Conservation (phyloP, 1,140 invertebrate species). For the Stegodyphus mimosarum region DNA sequence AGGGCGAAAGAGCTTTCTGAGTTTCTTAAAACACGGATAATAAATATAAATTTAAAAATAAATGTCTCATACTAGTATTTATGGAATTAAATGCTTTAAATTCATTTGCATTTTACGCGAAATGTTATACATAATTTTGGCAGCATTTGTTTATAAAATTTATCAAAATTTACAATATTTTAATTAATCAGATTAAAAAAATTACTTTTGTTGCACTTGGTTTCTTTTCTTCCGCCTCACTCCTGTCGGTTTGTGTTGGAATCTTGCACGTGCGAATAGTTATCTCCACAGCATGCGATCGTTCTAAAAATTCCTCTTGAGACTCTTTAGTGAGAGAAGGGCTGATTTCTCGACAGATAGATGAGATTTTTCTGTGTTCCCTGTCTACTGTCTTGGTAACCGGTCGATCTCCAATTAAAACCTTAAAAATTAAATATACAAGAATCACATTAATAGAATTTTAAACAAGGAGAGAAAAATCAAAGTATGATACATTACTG, state of each 20-base stretch:
- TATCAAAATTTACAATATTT: slow-evolving; percentile 3
- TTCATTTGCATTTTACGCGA: too few relatives aligned
- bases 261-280: slow-evolving; percentile 30
- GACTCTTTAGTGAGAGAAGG: slow-evolving; percentile 9
- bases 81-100: too few relatives aligned
- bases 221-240: slow-evolving; percentile 5
- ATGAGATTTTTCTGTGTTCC: slow-evolving; percentile 46
- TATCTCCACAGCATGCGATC: slow-evolving; percentile 40
- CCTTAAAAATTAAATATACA: background rate
- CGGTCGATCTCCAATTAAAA: slow-evolving; percentile 44
- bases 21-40: too few relatives aligned
- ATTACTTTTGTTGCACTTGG: background rate
- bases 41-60: too few relatives aligned
- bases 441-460: background rate
- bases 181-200: too few relatives aligned
- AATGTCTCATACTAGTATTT: too few relatives aligned
- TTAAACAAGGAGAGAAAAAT: too few relatives aligned
- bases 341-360: slow-evolving; percentile 18
- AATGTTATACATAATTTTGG: too few relatives aligned
- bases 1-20: too few relatives aligned
- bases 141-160: background rate
- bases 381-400: slow-evolving; percentile 23
- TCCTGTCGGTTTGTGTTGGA: background rate
- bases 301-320: slow-evolving; percentile 46
- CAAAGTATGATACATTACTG: too few relatives aligned